A percentile compares a stretch with the other conserved stretches of the same genome.
These are phyloP conservation scores for Chinchilla lanigera DNA, from an alignment of 2,113 vertebrate species.

Conservation along the genomic window DNA sequence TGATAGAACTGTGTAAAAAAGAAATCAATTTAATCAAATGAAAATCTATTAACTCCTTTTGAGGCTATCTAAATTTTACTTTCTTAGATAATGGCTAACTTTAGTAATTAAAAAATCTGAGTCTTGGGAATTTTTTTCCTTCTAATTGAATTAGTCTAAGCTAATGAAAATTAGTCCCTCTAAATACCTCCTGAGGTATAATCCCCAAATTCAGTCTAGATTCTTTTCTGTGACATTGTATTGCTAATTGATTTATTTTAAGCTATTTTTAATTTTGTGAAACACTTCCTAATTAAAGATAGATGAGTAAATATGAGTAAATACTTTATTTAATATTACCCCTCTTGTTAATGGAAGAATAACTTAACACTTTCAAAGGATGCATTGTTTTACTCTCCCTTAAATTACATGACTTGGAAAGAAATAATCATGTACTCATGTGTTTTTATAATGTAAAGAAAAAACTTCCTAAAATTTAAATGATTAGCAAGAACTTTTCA, in stretches of 20 bases:
- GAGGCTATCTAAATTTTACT: slow-evolving; percentile 66
- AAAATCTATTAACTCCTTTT: slow-evolving; percentile 53
- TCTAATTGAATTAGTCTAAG: slow-evolving; percentile 54
- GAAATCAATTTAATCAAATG: slow-evolving; percentile 10
- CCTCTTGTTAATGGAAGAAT: background rate
- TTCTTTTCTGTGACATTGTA: slow-evolving; percentile 21
- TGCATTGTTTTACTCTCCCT: background rate
- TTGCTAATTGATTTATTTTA: slow-evolving; percentile 55
- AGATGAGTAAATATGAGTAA: background rate
- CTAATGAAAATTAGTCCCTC: slow-evolving; percentile 67
- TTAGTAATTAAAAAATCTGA: slow-evolving; percentile 77
- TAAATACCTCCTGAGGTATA: slow-evolving; percentile 52
- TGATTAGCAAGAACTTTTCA: too few species aligned
- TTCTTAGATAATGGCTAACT: slow-evolving; percentile 73
- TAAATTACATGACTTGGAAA: slow-evolving; percentile 41
- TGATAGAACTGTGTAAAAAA: slow-evolving; percentile 28
- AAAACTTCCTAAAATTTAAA: background rate
- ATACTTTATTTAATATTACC: background rate
- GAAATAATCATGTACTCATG: background rate
- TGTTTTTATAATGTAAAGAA: background rate
- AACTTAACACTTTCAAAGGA: background rate
- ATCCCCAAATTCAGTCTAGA: slow-evolving; percentile 2
- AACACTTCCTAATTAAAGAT: slow-evolving; percentile 33
- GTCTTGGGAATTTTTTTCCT: slow-evolving; percentile 54
- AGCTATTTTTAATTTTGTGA: slow-evolving; percentile 58